Percentiles rank a stretch among this genome's conserved stretches.
Evolutionary conservation across 2,113 vertebrate species (phyloP).

Genomic region (Saccopteryx bilineata): DNA sequence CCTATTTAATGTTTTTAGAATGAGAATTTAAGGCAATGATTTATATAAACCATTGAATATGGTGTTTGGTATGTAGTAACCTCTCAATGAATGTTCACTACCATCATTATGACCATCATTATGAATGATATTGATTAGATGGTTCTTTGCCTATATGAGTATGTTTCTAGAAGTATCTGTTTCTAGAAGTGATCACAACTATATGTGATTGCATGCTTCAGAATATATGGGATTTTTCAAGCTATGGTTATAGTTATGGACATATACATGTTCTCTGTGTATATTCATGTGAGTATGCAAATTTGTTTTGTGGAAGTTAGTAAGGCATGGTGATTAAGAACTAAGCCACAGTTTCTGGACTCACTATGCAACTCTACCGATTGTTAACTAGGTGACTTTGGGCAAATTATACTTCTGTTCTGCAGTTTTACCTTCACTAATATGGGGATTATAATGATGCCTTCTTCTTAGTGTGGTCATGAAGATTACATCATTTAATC

Average conservation of each 20-base stretch:
- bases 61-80: conserved; percentile 3
- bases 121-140: neutral
- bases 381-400: conserved; percentile 40
- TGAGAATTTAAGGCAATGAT: conserved; percentile 61
- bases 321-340: conserved; percentile 2
- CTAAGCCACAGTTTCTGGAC: neutral
- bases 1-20: conserved; percentile 23
- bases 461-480: neutral
- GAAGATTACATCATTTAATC: conserved; percentile 18
- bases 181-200: conserved; percentile 51
- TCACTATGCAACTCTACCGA: neutral
- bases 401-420: conserved; percentile 26
- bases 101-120: conserved; percentile 21
- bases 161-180: neutral
- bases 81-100: conserved; percentile 28
- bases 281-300: neutral
- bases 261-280: neutral
- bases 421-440: conserved; percentile 53
- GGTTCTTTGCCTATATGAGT: neutral
- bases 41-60: conserved; percentile 52
- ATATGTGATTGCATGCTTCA: conserved; percentile 22
- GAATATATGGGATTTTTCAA: neutral
- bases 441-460: neutral
- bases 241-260: neutral
- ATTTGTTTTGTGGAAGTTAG: conserved; percentile 11